Evolutionary conservation across 2,888 invertebrate species (phyloP).

Genomic region (Capitulum mitella): DNA sequence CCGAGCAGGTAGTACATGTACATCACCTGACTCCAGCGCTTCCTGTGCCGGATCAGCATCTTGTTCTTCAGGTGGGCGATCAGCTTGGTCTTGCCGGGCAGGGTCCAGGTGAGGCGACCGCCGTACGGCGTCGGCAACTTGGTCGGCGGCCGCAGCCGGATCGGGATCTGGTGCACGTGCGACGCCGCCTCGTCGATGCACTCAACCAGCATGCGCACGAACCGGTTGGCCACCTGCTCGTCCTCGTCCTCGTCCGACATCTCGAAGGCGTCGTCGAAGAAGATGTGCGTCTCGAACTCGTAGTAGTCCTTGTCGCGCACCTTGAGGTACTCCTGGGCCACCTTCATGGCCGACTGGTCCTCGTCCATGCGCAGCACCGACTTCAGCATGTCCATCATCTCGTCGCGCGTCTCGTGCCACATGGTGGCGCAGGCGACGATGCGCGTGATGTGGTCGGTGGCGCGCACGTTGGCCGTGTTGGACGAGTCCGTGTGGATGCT

Average conservation of each 20-base stretch:
- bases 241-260: conserved; percentile 84
- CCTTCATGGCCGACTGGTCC: conserved; percentile 78
- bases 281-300: conserved; percentile 70
- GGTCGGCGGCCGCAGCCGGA: conserved; percentile 82
- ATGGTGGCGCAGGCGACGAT: conserved; percentile 97
- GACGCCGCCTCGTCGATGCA: conserved; percentile 92
- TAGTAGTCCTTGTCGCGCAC: conserved; percentile 51
- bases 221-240: conserved; percentile 76
- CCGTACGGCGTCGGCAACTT: conserved; percentile 94
- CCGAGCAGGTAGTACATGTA: conserved; percentile 99
- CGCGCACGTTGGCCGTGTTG: conserved; percentile 65
- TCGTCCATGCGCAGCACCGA: conserved; percentile 81
- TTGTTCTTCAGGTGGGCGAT: conserved; percentile 96
- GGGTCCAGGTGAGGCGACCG: conserved; percentile 87
- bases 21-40: conserved; percentile 99
- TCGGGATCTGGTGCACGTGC: conserved; percentile 82
- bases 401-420: conserved; percentile 98
- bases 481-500: conserved; percentile 81
- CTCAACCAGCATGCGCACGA: conserved; percentile 81
- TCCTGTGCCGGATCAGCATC: conserved; percentile 91
- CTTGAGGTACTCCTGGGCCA: conserved; percentile 69
- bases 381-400: conserved; percentile 78
- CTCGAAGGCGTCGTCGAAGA: conserved; percentile 97
- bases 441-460: conserved; percentile 79
- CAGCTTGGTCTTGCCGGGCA: conserved; percentile 96